Conservation (phyloP, 2,113 vertebrate genomes). For the Pterophyllum scalare region DNA sequence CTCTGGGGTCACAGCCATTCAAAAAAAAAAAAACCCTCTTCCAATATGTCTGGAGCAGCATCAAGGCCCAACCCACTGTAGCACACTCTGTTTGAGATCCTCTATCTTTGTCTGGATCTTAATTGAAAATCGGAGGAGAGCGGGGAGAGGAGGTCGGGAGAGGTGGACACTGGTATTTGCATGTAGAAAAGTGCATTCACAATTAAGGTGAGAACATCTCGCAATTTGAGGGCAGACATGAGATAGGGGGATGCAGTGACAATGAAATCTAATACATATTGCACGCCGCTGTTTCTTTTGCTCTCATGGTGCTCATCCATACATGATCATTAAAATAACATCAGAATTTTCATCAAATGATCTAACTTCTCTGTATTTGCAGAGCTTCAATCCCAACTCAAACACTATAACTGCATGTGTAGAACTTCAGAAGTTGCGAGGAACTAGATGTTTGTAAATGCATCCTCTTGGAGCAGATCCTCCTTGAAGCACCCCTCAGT, state of each 20-base stretch:
- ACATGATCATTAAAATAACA: neutral
- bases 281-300: slow-evolving; percentile 1
- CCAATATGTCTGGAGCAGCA: slow-evolving; percentile 37
- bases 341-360: neutral
- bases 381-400: neutral
- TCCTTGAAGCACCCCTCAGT: slow-evolving; percentile 9
- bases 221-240: slow-evolving; percentile 40
- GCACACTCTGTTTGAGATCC: slow-evolving; percentile 50
- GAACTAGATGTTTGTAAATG: neutral
- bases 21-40: slow-evolving; percentile 44
- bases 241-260: neutral
- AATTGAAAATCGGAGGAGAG: slow-evolving; percentile 75
- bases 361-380: neutral
- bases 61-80: slow-evolving; percentile 16
- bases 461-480: neutral
- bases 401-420: neutral
- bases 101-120: slow-evolving; percentile 81
- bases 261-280: slow-evolving; percentile 12
- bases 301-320: slow-evolving; percentile 1
- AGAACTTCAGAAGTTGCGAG: neutral
- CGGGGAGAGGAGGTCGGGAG: neutral
- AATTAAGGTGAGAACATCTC: slow-evolving; percentile 57
- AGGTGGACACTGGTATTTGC: slow-evolving; percentile 40
- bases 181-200: slow-evolving; percentile 53
- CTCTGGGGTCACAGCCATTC: slow-evolving; percentile 62